Evolutionary conservation across 1,140 invertebrate genomes (phyloP), one percentile per base, ranked within the genome.

Genomic region (Brachionus paranguensis): DNA sequence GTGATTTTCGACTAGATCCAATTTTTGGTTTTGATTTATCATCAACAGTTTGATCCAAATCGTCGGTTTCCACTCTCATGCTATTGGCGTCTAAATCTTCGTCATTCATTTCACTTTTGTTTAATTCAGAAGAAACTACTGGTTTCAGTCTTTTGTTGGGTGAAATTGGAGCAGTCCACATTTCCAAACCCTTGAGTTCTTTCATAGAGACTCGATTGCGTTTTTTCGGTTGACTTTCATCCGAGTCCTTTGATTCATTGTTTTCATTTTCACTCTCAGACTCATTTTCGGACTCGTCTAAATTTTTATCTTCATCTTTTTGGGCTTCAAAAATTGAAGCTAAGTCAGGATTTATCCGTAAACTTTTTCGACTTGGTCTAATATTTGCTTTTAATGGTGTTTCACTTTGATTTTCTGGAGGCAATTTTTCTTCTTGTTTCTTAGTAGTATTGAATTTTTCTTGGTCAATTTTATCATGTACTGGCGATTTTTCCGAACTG

Each of bases 11-110:
- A 17, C 14, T 12, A 20, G 68, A 72, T 20, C 33, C 17, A 41
- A 10, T 45, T 72, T 43, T 72, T 24, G 68, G 24, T 6, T n/a
- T 72, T 41, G 41, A 72, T 72, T 43, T 37, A 0, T 72, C 68
- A 72, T 72, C 68, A 20, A 43, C 68, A 4, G 68, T 72, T 72
- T 72, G 68, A 17, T 72, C 68, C 41, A 72, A 72, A 41, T 72
- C 68, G 11, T 72, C 68, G 3, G 37, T 72, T 17, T 72, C 68
- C 14, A 72, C 68, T 45, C 68, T 72, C 68, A 72, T 72, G 8
- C 68, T 72, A 72, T 72, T 72, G 7, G 29, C 17, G 41, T 72
- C 68, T 17, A 72, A 43, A 20, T 72, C 68, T 43, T 72, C 68
- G 4, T 72, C 68, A 72, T 41, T 43, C n/a, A 72, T 43, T 43